These are phyloP conservation scores for Helostoma temminkii DNA, from an alignment of 2,797 vertebrate genomes.

Conservation along the genomic window DNA sequence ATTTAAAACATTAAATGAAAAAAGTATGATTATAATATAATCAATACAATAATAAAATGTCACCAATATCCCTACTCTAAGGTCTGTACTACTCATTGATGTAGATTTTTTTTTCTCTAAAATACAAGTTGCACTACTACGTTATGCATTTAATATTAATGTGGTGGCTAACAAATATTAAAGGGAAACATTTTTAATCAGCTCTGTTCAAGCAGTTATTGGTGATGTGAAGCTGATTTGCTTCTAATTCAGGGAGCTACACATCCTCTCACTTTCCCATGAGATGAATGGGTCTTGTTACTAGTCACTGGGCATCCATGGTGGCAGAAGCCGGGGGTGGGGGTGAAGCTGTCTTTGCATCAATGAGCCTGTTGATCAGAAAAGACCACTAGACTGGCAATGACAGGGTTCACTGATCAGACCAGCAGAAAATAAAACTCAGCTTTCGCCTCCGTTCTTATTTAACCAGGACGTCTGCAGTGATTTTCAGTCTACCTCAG, in stretches of 20 bases:
- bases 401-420: slow-evolving; percentile 74
- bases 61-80: too few species aligned
- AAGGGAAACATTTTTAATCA: too few species aligned
- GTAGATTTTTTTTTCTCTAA: too few species aligned
- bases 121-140: too few species aligned
- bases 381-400: slow-evolving; percentile 75
- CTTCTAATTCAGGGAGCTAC: slow-evolving; percentile 26
- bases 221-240: neutral
- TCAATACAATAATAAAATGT: too few species aligned
- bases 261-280: slow-evolving; percentile 59
- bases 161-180: neutral
- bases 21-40: too few species aligned
- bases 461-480: slow-evolving; percentile 53
- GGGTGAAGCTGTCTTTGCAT: slow-evolving; percentile 59
- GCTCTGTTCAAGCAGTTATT: neutral
- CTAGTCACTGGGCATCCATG: slow-evolving; percentile 67
- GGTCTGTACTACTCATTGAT: too few species aligned
- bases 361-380: slow-evolving; percentile 82
- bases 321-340: slow-evolving; percentile 37
- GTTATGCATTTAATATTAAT: neutral
- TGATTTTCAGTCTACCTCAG: slow-evolving; percentile 62
- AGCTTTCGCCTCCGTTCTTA: slow-evolving; percentile 50
- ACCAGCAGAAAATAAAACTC: slow-evolving; percentile 54
- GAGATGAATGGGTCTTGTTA: slow-evolving; percentile 74
- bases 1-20: too few species aligned